Conservation (phyloP, 2,113 vertebrate species). For the Callospermophilus lateralis region DNA sequence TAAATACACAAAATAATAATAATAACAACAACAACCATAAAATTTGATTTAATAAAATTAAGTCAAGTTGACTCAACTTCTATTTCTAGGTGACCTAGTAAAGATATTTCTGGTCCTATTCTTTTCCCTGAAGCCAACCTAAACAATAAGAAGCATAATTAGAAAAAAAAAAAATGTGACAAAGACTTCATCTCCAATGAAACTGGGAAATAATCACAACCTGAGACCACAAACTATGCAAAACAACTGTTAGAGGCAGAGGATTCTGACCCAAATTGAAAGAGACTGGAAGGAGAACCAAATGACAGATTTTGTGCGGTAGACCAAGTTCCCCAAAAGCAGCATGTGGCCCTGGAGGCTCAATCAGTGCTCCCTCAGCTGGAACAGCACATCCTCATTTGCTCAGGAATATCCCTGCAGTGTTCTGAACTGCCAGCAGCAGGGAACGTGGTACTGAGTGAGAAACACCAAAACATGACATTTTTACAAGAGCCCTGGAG, state of each 20-base stretch:
- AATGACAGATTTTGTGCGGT: not conserved
- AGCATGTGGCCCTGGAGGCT: not conserved
- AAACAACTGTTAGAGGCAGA: conserved; percentile 44
- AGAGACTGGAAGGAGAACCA: not conserved
- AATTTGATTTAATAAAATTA: conserved; percentile 32
- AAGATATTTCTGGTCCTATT: not conserved
- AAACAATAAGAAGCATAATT: conserved; percentile 33
- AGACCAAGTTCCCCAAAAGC: not conserved
- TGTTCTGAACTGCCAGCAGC: not conserved
- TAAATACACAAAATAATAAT: too few relatives aligned
- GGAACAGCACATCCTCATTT: not conserved
- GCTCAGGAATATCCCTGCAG: not conserved
- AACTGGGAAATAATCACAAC: conserved; percentile 28
- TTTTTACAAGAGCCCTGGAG: not conserved
- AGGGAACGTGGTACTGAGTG: not conserved
- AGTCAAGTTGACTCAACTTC: not conserved
- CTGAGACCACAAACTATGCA: conserved; percentile 26
- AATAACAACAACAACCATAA: not conserved
- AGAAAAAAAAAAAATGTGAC: not conserved
- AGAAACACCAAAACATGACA: not conserved
- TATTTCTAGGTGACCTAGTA: not conserved
- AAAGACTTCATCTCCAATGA: conserved; percentile 23
- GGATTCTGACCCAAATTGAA: not conserved
- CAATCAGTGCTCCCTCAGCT: not conserved
- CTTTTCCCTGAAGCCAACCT: conserved; percentile 4